Evolutionary conservation across 2,888 invertebrate species (phyloP).

Genomic region (Megaustenia siamemsis): DNA sequence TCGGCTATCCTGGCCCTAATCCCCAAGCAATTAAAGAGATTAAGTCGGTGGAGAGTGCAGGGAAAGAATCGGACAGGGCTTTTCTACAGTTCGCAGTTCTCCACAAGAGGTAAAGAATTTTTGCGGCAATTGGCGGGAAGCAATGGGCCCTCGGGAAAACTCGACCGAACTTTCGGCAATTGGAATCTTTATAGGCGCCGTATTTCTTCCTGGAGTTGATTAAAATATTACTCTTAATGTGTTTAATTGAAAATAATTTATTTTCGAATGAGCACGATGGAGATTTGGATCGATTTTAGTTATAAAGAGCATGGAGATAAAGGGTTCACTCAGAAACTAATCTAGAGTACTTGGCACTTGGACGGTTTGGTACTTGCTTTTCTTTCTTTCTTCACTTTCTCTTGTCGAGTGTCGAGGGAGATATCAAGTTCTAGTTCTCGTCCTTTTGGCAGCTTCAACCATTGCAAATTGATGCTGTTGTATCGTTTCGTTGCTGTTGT

Average conservation of each 20-base stretch:
- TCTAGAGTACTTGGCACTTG: no score
- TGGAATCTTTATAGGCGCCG: background rate
- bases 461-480: no score
- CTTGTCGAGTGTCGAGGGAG: no score
- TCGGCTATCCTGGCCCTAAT: slow-evolving; percentile 18
- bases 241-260: background rate
- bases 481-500: no score
- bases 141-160: background rate
- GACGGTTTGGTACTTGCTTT: no score
- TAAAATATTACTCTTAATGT: slow-evolving; percentile 19
- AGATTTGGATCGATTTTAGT: background rate
- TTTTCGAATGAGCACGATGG: background rate
- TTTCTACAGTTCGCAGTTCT: slow-evolving; percentile 6
- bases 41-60: background rate
- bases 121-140: background rate
- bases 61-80: background rate
- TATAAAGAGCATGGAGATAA: no score
- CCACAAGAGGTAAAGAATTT: slow-evolving; percentile 20
- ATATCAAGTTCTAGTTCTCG: no score
- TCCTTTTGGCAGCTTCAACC: no score
- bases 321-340: no score
- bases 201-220: background rate
- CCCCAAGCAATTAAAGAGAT: slow-evolving; percentile 42
- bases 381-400: no score
- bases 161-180: background rate